Evolutionary conservation across 2,113 vertebrate genomes (phyloP).

Genomic region (Nesoenas mayeri): DNA sequence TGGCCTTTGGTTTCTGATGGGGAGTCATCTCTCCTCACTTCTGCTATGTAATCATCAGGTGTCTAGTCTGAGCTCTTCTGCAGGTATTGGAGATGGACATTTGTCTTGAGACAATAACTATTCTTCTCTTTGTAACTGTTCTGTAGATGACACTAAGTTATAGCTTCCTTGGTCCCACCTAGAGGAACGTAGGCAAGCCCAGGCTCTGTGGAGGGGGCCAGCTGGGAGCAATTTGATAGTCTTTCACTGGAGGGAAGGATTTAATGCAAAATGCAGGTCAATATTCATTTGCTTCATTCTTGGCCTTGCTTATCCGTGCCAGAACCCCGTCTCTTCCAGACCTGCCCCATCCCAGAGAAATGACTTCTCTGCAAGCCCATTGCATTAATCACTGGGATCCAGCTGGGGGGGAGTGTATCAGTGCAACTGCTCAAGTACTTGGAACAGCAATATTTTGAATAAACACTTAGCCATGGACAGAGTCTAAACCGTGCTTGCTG

Average conservation of each 20-base stretch:
- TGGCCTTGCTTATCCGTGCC: background rate
- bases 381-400: background rate
- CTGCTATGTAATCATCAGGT: background rate
- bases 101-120: background rate
- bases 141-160: background rate
- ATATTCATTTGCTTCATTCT: background rate
- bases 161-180: background rate
- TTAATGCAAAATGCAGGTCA: background rate
- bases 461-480: background rate
- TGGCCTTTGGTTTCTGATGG: background rate
- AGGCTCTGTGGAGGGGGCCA: background rate
- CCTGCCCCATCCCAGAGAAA: background rate
- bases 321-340: background rate
- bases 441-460: too few relatives aligned
- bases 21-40: background rate
- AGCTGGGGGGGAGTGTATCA: background rate
- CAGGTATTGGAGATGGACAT: rapidly evolving
- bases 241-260: background rate
- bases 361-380: background rate
- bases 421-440: background rate
- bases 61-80: background rate
- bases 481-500: background rate
- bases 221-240: background rate
- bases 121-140: background rate
- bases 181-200: background rate